These are phyloP conservation scores for Bombus picipes DNA, from an alignment of 1,140 invertebrate genomes.

Conservation along the genomic window DNA sequence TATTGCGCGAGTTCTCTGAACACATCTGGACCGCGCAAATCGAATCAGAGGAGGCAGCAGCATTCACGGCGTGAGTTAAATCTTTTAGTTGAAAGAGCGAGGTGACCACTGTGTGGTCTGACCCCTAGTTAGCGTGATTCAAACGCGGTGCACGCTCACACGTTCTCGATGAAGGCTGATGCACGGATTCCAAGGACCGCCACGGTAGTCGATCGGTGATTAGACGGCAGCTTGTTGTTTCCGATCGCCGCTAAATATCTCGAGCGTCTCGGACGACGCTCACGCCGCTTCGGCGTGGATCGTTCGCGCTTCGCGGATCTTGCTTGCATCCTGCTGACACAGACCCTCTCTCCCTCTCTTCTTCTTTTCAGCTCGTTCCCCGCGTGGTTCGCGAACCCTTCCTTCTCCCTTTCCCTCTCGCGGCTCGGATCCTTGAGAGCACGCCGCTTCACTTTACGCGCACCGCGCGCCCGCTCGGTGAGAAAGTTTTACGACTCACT, in stretches of 20 bases:
- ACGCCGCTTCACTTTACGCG: slow-evolving; percentile 41
- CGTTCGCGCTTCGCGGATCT: slow-evolving; percentile 40
- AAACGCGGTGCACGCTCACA: slow-evolving; percentile 68
- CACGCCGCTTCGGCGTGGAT: slow-evolving; percentile 6
- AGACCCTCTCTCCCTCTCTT: background rate
- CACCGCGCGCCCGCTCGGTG: slow-evolving; percentile 39
- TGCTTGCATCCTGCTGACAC: slow-evolving; percentile 32
- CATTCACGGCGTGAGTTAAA: slow-evolving; percentile 13
- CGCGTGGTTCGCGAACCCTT: background rate
- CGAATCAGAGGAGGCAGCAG: background rate
- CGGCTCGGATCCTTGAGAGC: slow-evolving; percentile 28
- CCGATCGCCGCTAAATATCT: slow-evolving; percentile 78
- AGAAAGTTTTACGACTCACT: slow-evolving; percentile 60
- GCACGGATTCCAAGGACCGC: slow-evolving; percentile 48
- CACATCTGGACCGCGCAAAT: background rate
- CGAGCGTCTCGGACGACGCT: slow-evolving; percentile 49
- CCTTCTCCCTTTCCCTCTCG: background rate
- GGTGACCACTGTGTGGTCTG: slow-evolving; percentile 64
- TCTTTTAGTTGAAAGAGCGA: slow-evolving; percentile 1
- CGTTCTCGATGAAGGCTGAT: slow-evolving; percentile 46
- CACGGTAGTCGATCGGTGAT: slow-evolving; percentile 75
- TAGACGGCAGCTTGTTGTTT: slow-evolving; percentile 77
- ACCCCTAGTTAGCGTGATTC: slow-evolving; percentile 75
- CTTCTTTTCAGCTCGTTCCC: background rate
- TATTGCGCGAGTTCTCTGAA: background rate